Evolutionary conservation across 2,888 invertebrate genomes (phyloP), one percentile per base, ranked within the genome.

Genomic region (Tortrix viridana): DNA sequence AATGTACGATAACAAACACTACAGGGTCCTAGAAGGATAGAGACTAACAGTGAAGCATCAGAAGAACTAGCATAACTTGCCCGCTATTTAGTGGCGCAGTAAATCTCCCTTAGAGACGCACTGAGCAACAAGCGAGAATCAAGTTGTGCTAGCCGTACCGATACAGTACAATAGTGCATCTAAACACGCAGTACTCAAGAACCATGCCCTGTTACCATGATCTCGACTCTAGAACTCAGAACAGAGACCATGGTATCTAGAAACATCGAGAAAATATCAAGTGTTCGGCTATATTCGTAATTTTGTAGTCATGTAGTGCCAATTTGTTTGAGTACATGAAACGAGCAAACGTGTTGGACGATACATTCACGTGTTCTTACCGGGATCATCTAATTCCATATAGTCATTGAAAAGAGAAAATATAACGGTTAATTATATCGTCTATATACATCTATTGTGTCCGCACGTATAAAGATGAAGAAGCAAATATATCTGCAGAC

Each of bases 361-460:
- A 73, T 75, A 74, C 75, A 69, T 69, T 58, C 44, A 67, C 60
- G 41, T 74, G 71, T 76, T 89, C 91, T 91, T 91, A 91, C 91
- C 91, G 83, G 88, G 85, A 80, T 90, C 90, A 76, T 91, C 91
- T 91, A 89, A 80, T 83, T 83, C 90, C 89, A 88, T 68, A 83
- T 86, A 80, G 89, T 87, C 84, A 85, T 85, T 89, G 89, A 84
- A 91, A 89, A 89, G 77, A 86, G 82, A 90, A 89, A 89, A 88
- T 78, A 85, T 76, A 84, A 73, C 71, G 71, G 82, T 88, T 86
- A 85, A 64, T 64, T 47, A 63, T 46, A 44, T 70, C 66, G 68
- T 66, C 64, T 63, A 65, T 57, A 62, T 59, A 67, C 4, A 61
- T 49, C 18, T 65, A 48, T 56, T 57, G 43, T 56, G 47, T 20